Evolutionary conservation across 2,888 invertebrate genomes (phyloP), one percentile per base, ranked within the genome.

Genomic region (Drosophila austrosaltans): DNA sequence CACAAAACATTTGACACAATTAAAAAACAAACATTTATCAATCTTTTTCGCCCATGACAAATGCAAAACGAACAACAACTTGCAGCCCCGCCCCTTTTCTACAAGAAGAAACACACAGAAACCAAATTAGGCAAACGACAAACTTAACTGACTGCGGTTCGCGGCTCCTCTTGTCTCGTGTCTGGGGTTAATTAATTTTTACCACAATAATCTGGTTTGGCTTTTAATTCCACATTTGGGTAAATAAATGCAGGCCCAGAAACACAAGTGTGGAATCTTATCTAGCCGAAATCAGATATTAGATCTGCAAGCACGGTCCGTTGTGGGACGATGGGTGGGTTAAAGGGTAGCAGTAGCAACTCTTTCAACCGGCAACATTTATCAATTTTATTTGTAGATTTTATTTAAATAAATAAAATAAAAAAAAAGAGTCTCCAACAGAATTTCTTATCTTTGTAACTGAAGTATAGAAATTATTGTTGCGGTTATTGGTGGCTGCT

Each of bases 151-250:
- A 62, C 20, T 10, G 28, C 40, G 2, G 22, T 28, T 28, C 32
- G 28, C 32, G 44, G 62, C 32, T 64, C 36, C 16, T 36, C 36
- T 22, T 56, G 56, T 82, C 71, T 78, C 88, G 82, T 82, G 88
- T 68, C 67, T 79, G 72, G 63, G 72, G 68, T 69, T 83, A 83
- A 83, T 83, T 83, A 83, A 80, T 71, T 71, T 82, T 82, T 84
- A 72, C 72, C 79, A 79, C 69, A 69, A 73, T 72, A 81, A 87
- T 73, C 85, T 79, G 73, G 62, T 73, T 48, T 64, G 72, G 71
- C 60, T 66, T 72, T 60, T 44, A 58, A 72, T 60, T 63, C 62
- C 63, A 66, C 78, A 63, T 59, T 57, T 74, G 63, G 53, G 68
- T 76, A 84, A 87, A 84, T 82, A 79, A 77, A 70, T 48, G 48